Conservation (phyloP, 2,113 vertebrate genomes). For the Percopsis transmontana region DNA sequence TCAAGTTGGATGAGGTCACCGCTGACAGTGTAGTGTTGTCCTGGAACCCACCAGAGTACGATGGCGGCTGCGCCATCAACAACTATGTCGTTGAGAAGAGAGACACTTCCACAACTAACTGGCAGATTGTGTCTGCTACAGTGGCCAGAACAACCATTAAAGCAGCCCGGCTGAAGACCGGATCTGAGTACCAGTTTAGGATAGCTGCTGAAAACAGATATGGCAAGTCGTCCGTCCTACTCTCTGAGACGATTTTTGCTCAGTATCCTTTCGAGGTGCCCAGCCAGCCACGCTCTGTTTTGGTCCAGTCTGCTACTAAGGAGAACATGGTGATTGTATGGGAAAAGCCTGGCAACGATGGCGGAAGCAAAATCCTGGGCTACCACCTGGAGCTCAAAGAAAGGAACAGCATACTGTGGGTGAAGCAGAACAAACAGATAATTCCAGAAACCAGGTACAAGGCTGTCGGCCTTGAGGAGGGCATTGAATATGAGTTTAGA, state of each 20-base stretch:
- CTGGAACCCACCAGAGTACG: conserved; percentile 93
- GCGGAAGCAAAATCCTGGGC: conserved; percentile 92
- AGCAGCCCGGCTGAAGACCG: conserved; percentile 91
- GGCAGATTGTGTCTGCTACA: conserved; percentile 97
- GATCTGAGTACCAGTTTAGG: conserved; percentile 95
- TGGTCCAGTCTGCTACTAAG: conserved; percentile 83
- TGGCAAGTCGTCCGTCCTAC: conserved; percentile 90
- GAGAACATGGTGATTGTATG: conserved; percentile 94
- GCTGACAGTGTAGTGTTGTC: conserved; percentile 88
- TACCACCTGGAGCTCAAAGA: conserved; percentile 97
- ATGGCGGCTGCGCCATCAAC: conserved; percentile 92
- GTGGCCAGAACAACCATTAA: conserved; percentile 97
- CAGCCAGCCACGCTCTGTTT: conserved; percentile 86
- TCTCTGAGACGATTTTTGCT: conserved; percentile 87
- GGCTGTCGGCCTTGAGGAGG: conserved; percentile 89
- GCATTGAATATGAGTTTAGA: conserved; percentile 97
- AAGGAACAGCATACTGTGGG: conserved; percentile 94
- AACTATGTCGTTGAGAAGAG: conserved; percentile 98
- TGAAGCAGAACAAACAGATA: conserved; percentile 91
- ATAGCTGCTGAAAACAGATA: conserved; percentile 98
- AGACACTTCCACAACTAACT: conserved; percentile 97
- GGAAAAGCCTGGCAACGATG: conserved; percentile 92
- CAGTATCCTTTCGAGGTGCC: conserved; percentile 97
- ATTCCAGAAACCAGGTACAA: conserved; percentile 93
- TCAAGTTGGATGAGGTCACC: conserved; percentile 95